Conservation (phyloP, 2,113 vertebrate species). For the Nibea coibor region DNA sequence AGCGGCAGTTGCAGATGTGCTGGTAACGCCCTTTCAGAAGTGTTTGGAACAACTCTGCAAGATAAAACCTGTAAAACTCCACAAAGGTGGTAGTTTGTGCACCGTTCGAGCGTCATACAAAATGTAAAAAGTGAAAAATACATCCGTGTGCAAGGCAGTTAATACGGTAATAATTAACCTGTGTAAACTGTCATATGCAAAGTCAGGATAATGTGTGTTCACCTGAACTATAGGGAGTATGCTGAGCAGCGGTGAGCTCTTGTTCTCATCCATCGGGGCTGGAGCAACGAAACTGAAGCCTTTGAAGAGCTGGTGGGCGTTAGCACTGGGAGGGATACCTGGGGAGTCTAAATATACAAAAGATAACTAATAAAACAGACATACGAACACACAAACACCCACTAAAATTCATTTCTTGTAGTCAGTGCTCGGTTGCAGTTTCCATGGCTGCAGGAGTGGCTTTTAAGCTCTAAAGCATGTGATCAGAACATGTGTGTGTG, state of each 20-base stretch:
- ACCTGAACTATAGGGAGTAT: conserved; percentile 96
- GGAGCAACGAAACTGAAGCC: conserved; percentile 98
- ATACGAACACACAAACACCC: conserved; percentile 31
- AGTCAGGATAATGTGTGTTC: conserved; percentile 43
- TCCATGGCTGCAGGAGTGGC: conserved; percentile 60
- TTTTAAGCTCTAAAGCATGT: conserved; percentile 22
- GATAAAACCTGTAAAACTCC: not conserved
- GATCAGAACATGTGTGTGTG: conserved; percentile 18
- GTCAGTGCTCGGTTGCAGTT: conserved; percentile 40
- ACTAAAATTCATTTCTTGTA: conserved; percentile 21
- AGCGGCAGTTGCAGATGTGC: conserved; percentile 9
- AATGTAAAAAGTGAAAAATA: not conserved
- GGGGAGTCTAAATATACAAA: conserved; percentile 90
- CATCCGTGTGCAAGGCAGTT: not conserved
- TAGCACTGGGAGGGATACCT: conserved; percentile 96
- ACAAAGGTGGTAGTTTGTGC: not conserved
- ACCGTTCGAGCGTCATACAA: not conserved
- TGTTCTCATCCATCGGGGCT: conserved; percentile 91
- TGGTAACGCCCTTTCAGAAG: not conserved
- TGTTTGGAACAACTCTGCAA: not conserved
- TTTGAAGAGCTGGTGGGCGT: conserved; percentile 98
- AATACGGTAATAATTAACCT: not conserved
- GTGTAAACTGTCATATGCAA: not conserved
- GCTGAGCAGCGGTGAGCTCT: conserved; percentile 90
- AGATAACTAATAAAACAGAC: conserved; percentile 45